Evolutionary conservation across 2,888 invertebrate genomes (phyloP).

Genomic region (Holacanthella duospinosa): DNA sequence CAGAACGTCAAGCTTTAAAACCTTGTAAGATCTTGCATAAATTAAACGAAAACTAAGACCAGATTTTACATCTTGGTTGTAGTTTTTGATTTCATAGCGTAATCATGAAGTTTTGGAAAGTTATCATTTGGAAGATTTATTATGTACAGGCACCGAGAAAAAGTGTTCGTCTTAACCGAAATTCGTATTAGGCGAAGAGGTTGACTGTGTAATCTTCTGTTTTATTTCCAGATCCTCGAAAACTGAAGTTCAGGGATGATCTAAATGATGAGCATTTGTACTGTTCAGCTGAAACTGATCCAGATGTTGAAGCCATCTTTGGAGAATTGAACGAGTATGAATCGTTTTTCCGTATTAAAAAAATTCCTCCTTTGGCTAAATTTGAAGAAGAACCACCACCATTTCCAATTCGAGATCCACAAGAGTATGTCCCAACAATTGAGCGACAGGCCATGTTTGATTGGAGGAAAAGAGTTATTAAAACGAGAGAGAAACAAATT

Average conservation of each 20-base stretch:
- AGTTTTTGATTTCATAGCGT: no score
- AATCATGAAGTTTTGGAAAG: background rate
- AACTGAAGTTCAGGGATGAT: background rate
- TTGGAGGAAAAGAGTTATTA: background rate
- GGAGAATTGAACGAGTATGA: background rate
- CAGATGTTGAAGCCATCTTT: background rate
- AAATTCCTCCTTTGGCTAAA: background rate
- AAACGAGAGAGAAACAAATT: background rate
- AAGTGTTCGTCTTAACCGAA: no score
- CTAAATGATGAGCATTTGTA: background rate
- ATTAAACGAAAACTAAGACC: no score
- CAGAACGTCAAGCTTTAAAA: no score
- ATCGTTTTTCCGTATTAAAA: background rate
- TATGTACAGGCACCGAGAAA: no score
- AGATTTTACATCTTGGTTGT: no score
- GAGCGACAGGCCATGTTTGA: background rate
- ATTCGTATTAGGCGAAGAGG: no score
- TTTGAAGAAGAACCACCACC: background rate
- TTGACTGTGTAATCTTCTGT: no score
- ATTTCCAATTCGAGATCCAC: background rate
- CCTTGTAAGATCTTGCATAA: no score
- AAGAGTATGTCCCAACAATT: background rate
- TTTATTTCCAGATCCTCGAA: background rate
- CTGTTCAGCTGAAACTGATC: background rate
- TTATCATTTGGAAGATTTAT: background rate